Percentiles rank a stretch among this genome's conserved stretches.
phyloP scores from a whole-genome alignment of 1,140 invertebrate species.

The Tetranychus cinnabarinus region DNA sequence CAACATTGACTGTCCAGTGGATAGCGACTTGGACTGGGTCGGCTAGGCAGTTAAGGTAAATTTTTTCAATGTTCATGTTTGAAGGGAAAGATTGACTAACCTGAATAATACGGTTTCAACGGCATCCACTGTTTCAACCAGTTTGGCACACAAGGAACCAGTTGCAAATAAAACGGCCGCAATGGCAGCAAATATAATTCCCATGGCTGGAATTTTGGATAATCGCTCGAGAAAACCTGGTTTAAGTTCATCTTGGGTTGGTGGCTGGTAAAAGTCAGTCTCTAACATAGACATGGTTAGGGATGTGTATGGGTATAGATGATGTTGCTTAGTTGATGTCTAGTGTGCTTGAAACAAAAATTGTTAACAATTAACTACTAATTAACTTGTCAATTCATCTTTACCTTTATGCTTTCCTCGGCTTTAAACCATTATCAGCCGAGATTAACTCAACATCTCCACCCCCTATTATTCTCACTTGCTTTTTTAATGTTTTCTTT shows the following conservation, averaged over 20 bases:
- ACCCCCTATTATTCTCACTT: too few species aligned
- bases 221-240: not conserved
- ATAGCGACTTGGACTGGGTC: too few species aligned
- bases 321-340: too few species aligned
- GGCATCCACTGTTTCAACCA: not conserved
- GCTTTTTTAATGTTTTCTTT: too few species aligned
- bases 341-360: too few species aligned
- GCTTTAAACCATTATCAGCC: too few species aligned
- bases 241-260: not conserved
- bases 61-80: not conserved
- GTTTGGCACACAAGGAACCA: not conserved
- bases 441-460: too few species aligned
- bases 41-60: too few species aligned
- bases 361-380: too few species aligned
- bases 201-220: not conserved
- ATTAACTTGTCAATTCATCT: too few species aligned
- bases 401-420: too few species aligned
- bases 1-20: too few species aligned
- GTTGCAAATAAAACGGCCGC: not conserved
- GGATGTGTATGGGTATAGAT: not conserved
- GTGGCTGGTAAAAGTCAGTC: not conserved
- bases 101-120: not conserved
- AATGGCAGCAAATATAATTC: not conserved
- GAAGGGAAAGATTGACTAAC: not conserved
- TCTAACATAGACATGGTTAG: not conserved